These are phyloP conservation scores for Bombus fervidus DNA, from an alignment of 1,140 invertebrate species.

Conservation along the genomic window DNA sequence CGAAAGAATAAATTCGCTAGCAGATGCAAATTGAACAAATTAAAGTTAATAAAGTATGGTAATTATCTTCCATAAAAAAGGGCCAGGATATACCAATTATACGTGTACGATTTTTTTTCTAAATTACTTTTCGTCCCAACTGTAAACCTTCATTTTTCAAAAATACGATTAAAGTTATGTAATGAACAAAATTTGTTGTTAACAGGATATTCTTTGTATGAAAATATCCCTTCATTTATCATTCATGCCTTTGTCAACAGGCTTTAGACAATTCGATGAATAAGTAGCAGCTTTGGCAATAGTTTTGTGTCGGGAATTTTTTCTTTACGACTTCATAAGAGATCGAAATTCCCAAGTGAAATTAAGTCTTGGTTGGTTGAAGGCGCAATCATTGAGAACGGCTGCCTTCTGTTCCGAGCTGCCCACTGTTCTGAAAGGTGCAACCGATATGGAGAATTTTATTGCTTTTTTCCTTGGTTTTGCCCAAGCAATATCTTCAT, in stretches of 20 bases:
- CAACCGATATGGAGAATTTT: slow-evolving; percentile 38
- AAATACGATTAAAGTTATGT: too few relatives aligned
- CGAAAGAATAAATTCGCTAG: too few relatives aligned
- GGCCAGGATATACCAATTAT: too few relatives aligned
- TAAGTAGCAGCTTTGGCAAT: neutral
- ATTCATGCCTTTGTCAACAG: slow-evolving; percentile 3
- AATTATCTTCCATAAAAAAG: too few relatives aligned
- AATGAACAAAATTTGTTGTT: too few relatives aligned
- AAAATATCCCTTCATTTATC: neutral
- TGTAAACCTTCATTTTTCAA: too few relatives aligned
- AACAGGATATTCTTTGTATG: too few relatives aligned
- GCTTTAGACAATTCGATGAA: neutral
- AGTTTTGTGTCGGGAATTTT: neutral
- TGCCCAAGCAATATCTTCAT: slow-evolving; percentile 26
- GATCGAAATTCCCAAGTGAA: slow-evolving; percentile 47
- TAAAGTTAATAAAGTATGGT: too few relatives aligned
- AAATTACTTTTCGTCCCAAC: too few relatives aligned
- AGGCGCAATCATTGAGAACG: slow-evolving; percentile 49
- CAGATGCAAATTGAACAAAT: too few relatives aligned
- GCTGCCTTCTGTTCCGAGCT: slow-evolving; percentile 8
- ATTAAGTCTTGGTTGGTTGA: slow-evolving; percentile 51
- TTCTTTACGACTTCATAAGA: neutral
- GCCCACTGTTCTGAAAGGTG: slow-evolving; percentile 22
- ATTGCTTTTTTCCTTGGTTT: slow-evolving; percentile 30
- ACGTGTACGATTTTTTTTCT: too few relatives aligned